A percentile compares a stretch with the other conserved stretches of the same genome.
phyloP scores from a whole-genome alignment of 2,888 invertebrate species.

The Drosophila pseudotakahashii region DNA sequence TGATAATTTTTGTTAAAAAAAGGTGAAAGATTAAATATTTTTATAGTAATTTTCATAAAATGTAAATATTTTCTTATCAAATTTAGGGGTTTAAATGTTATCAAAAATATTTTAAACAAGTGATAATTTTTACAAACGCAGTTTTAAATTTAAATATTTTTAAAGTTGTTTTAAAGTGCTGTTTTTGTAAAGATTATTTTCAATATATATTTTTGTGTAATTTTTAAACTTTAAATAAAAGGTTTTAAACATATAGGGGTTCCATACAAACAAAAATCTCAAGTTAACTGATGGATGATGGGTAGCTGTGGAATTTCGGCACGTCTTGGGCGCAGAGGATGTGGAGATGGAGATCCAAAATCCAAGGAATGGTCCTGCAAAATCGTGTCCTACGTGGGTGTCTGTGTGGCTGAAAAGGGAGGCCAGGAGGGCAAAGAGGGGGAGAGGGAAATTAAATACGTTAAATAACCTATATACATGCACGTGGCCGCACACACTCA shows the following conservation, averaged over 20 bases:
- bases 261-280: too few species aligned
- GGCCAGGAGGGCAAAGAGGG: not conserved
- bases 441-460: constrained; percentile 69
- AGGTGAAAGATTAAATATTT: not conserved
- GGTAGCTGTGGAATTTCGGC: constrained; percentile 36
- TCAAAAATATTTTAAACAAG: too few species aligned
- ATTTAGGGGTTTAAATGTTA: too few species aligned
- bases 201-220: too few species aligned
- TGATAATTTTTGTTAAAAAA: not conserved
- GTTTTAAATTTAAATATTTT: too few species aligned
- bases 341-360: constrained; percentile 4
- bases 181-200: too few species aligned
- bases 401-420: constrained; percentile 2
- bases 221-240: too few species aligned
- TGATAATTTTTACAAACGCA: too few species aligned
- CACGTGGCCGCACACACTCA: constrained; percentile 27
- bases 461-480: constrained; percentile 60
- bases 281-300: not conserved
- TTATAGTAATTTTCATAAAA: not conserved
- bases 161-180: too few species aligned
- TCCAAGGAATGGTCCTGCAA: constrained; percentile 30
- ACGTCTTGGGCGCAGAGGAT: constrained; percentile 20
- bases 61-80: too few species aligned
- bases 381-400: constrained; percentile 30
- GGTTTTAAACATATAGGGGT: too few species aligned